phyloP scores from a whole-genome alignment of 2,797 vertebrate species.

The Sylvilagus floridanus region DNA sequence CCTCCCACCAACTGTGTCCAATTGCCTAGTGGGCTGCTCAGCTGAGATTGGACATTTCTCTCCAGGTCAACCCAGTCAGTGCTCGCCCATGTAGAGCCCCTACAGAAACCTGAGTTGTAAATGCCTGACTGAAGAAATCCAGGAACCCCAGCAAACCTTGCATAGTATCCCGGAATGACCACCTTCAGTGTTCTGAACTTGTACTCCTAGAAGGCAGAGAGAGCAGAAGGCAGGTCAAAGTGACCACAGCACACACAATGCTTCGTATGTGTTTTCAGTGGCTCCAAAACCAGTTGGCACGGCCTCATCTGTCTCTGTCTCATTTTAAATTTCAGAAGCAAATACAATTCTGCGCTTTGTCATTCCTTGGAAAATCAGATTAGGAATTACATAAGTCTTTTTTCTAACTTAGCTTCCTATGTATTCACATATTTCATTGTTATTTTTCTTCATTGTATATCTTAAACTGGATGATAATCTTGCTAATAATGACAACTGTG shows the following conservation, averaged over 20 bases:
- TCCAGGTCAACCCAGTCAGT: neutral
- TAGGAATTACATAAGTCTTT: conserved; percentile 67
- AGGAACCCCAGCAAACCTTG: neutral
- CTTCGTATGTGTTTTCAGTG: neutral
- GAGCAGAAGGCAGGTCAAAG: neutral
- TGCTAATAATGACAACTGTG: conserved; percentile 67
- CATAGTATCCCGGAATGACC: neutral
- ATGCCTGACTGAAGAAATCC: neutral
- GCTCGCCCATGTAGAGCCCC: neutral
- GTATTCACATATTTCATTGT: conserved; percentile 40
- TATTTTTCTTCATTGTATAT: conserved; percentile 71
- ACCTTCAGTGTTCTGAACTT: neutral
- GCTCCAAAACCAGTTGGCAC: neutral
- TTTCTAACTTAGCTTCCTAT: conserved; percentile 42
- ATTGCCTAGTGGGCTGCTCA: neutral
- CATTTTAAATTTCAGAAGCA: conserved; percentile 62
- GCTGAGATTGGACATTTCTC: neutral
- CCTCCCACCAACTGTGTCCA: neutral
- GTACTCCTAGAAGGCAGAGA: neutral
- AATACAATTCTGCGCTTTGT: conserved; percentile 58
- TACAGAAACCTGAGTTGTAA: neutral
- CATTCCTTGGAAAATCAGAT: conserved; percentile 67
- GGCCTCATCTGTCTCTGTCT: neutral
- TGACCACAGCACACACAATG: neutral
- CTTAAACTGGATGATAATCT: conserved; percentile 72